phyloP scores from a whole-genome alignment of 2,888 invertebrate species.

The Cheilosia variabilis region DNA sequence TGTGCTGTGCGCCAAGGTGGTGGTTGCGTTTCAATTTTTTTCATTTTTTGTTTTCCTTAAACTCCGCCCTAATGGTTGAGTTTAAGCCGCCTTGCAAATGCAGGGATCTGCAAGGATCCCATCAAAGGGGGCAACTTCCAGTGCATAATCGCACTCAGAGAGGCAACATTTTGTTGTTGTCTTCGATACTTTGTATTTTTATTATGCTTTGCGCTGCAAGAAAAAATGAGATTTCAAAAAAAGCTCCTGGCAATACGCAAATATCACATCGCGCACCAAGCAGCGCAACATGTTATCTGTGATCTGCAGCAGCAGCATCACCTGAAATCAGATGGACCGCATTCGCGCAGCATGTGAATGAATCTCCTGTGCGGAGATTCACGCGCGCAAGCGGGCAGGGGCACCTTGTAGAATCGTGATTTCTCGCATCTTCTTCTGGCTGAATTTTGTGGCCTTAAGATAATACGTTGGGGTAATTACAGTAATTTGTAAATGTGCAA shows the following conservation, averaged over 20 bases:
- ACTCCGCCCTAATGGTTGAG: conserved; percentile 74
- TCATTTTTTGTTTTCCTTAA: neutral
- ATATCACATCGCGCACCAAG: conserved; percentile 67
- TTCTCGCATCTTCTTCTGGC: conserved; percentile 67
- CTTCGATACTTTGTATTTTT: neutral
- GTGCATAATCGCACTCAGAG: conserved; percentile 21
- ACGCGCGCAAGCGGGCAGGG: neutral
- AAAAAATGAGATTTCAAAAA: conserved; percentile 55
- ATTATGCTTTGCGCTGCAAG: conserved; percentile 3
- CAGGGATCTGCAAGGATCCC: conserved; percentile 56
- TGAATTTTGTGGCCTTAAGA: conserved; percentile 78
- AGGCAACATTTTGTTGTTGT: conserved; percentile 9
- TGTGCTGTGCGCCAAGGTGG: conserved; percentile 49
- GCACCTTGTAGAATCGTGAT: conserved; percentile 63
- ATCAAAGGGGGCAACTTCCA: conserved; percentile 55
- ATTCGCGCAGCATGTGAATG: conserved; percentile 39
- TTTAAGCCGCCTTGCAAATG: conserved; percentile 71
- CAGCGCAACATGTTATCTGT: conserved; percentile 72
- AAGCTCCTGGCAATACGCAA: conserved; percentile 76
- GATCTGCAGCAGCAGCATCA: conserved; percentile 55
- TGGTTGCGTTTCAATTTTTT: conserved; percentile 56
- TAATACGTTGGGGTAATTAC: conserved; percentile 80
- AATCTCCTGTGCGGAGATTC: neutral
- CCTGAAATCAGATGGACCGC: conserved; percentile 27
- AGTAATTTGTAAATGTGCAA: conserved; percentile 79